Percentiles rank a stretch among this genome's conserved stretches.
These are phyloP conservation scores for Panthera leo DNA, from an alignment of 2,113 vertebrate genomes.

Conservation along the genomic window DNA sequence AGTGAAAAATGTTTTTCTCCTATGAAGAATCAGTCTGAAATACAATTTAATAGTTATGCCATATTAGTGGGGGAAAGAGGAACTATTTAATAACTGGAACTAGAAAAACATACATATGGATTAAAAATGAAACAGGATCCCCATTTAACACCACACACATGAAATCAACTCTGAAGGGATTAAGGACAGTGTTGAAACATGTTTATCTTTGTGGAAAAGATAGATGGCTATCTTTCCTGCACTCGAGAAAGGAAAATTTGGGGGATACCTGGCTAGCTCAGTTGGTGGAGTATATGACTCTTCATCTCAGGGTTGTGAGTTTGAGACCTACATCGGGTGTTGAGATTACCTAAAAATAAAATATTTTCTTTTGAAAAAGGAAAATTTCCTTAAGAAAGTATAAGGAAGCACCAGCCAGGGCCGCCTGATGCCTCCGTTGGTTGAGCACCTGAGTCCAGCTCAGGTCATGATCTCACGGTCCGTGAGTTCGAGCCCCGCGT, in stretches of 20 bases:
- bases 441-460: too few relatives aligned
- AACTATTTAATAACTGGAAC: not conserved
- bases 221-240: not conserved
- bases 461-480: too few relatives aligned
- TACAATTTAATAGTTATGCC: not conserved
- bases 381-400: not conserved
- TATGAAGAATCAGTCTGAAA: not conserved
- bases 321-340: not conserved
- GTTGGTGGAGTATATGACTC: not conserved
- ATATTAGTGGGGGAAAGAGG: not conserved
- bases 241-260: not conserved
- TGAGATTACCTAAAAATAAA: not conserved
- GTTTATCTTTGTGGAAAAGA: not conserved
- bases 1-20: not conserved
- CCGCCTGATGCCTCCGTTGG: too few relatives aligned
- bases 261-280: not conserved
- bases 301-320: not conserved
- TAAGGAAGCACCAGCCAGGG: not conserved
- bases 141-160: not conserved
- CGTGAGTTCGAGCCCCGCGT: accelerated
- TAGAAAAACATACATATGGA: not conserved
- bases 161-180: not conserved
- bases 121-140: not conserved
- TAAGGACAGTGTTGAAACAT: not conserved
- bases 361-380: not conserved